Conservation (phyloP, 1,140 invertebrate genomes). For the Harpegnathos saltator region DNA sequence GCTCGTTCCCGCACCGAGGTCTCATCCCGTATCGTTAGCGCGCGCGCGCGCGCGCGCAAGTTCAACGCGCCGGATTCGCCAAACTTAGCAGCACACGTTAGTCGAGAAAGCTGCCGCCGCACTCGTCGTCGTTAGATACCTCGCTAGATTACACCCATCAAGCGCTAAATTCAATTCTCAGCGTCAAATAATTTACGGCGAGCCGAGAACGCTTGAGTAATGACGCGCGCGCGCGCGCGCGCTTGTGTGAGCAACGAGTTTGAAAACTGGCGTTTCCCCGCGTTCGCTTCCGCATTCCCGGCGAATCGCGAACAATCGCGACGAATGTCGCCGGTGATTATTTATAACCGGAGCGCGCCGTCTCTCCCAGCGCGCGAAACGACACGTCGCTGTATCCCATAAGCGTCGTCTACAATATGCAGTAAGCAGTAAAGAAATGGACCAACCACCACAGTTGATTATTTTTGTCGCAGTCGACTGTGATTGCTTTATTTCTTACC, state of each 20-base stretch:
- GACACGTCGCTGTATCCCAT: constrained; percentile 20
- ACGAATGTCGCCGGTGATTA: background rate
- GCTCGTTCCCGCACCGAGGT: background rate
- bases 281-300: background rate
- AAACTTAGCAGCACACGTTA: background rate
- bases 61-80: constrained; percentile 13
- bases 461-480: too few species aligned
- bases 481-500: too few species aligned
- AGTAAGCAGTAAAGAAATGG: too few species aligned
- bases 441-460: too few species aligned
- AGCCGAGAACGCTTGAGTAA: background rate
- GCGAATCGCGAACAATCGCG: background rate
- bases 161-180: constrained; percentile 29
- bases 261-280: too few species aligned
- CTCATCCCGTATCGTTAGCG: background rate
- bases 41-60: too few species aligned
- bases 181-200: background rate
- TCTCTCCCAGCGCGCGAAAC: background rate
- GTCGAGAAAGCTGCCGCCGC: background rate
- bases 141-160: background rate
- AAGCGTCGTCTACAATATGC: too few species aligned
- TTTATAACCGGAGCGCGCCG: background rate
- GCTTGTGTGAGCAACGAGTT: background rate
- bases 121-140: background rate
- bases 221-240: too few species aligned